phyloP scores from a whole-genome alignment of 2,888 invertebrate species.

The Sminthurides aquaticus region DNA sequence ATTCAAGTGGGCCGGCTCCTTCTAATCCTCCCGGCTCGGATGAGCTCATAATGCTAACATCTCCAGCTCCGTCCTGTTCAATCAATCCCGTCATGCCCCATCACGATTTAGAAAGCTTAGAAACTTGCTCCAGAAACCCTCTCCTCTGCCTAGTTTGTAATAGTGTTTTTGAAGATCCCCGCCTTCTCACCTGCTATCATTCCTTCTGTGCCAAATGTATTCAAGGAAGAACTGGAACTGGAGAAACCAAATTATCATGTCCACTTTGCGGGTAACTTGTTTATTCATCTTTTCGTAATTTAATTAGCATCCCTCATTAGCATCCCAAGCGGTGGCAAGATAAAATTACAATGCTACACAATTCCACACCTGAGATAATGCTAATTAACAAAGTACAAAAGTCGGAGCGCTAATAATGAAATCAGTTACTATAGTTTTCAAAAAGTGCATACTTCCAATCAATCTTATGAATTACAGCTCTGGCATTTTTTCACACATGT shows the following conservation, averaged over 20 bases:
- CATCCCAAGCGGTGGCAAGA: too few relatives aligned
- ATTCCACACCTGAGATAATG: too few relatives aligned
- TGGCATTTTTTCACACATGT: too few relatives aligned
- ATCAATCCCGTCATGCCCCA: constrained; percentile 26
- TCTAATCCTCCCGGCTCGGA: neutral
- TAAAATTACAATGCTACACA: too few relatives aligned
- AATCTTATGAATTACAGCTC: too few relatives aligned
- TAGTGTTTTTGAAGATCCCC: constrained; percentile 61
- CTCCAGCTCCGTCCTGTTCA: neutral
- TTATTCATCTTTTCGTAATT: neutral
- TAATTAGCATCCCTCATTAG: too few relatives aligned
- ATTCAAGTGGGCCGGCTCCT: neutral
- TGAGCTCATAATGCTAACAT: neutral
- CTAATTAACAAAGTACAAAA: too few relatives aligned
- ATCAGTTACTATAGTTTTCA: too few relatives aligned
- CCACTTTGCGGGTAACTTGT: constrained; percentile 59
- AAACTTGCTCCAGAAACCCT: constrained; percentile 51
- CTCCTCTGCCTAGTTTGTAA: constrained; percentile 61
- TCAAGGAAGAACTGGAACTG: constrained; percentile 51
- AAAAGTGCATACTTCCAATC: too few relatives aligned
- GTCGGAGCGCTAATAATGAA: too few relatives aligned
- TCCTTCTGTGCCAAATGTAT: constrained; percentile 63
- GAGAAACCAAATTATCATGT: constrained; percentile 58
- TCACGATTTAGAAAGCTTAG: constrained; percentile 42
- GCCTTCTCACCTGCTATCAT: constrained; percentile 62